These are phyloP conservation scores for Solea senegalensis DNA, from an alignment of 2,113 vertebrate species.

Conservation along the genomic window DNA sequence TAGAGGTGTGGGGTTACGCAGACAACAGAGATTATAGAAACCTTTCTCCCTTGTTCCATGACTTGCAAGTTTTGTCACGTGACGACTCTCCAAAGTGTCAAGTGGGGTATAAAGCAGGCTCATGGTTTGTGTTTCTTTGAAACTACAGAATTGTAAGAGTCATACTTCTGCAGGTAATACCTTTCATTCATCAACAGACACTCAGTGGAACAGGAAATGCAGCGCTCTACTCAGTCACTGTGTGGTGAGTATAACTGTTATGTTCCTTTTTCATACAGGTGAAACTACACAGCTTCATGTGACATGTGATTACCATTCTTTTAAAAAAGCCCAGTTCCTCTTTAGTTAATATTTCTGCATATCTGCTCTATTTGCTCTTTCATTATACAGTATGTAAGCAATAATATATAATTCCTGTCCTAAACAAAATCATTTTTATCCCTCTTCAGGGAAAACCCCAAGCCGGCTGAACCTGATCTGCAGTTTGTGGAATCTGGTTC, in stretches of 20 bases:
- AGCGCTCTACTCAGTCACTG: background rate
- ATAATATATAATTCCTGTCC: background rate
- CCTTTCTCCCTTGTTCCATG: no score
- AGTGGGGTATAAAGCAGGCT: no score
- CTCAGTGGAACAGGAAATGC: constrained; percentile 38
- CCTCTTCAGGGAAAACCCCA: background rate
- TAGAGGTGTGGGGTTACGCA: no score
- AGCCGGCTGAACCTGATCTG: constrained; percentile 38
- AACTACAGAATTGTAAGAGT: background rate
- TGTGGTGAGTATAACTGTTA: background rate
- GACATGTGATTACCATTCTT: background rate
- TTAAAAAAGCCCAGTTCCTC: background rate
- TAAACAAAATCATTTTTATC: background rate
- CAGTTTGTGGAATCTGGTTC: constrained; percentile 46
- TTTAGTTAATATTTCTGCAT: background rate
- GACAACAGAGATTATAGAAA: no score
- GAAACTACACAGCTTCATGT: constrained; percentile 11
- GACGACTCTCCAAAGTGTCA: no score
- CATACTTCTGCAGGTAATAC: background rate
- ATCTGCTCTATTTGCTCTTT: background rate
- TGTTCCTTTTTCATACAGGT: constrained; percentile 27
- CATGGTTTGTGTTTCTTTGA: background rate
- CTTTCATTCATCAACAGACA: constrained; percentile 15
- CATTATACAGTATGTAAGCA: background rate
- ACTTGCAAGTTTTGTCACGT: no score